Evolutionary conservation across 2,888 invertebrate genomes (phyloP), one percentile per base, ranked within the genome.

Genomic region (Drosophila buzzatii): DNA sequence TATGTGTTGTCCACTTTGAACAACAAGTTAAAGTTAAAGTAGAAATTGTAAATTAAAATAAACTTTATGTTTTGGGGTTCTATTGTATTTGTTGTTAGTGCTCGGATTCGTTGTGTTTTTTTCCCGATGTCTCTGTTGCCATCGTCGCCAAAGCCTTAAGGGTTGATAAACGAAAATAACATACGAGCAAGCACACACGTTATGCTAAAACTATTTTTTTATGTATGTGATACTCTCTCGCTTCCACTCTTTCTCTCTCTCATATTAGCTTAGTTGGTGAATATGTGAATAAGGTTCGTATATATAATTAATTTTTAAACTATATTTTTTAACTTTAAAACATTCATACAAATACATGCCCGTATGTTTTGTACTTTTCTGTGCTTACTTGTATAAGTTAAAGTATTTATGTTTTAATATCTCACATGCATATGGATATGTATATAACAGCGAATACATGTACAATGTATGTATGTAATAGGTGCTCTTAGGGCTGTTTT

Each of bases 71-170:
- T 56, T 64, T 68, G 33, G n/a, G 6, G 0, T 8, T 6, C 14
- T 68, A 64, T 70, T 52, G 49, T 64, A 73, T 65, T 82, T 85
- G 75, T 83, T 78, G 64, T 73, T 66, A 81, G 59, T 69, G 35
- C 18, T 44, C 55, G 35, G 37, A 39, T 62, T 59, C 62, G 64
- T 58, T 79, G 75, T 79, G 82, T 79, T 79, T 81, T 86, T 49
- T 31, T 27, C 52, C 14, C 14, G 18, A n/a, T n/a, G n/a, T n/a
- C 14, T 51, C 73, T 68, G 81, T 86, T 82, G 70, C 76, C 84
- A 86, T 83, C 70, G 73, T 67, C 64, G 62, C 67, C 41, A 66
- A 62, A 60, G 33, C 53, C 31, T 73, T 86, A 81, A 79, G 82
- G 82, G 82, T 86, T 86, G 82, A 57, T 82, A 57, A 16, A 18